These are phyloP conservation scores for Bombus cullumanus DNA, from an alignment of 1,140 invertebrate species.

Conservation along the genomic window DNA sequence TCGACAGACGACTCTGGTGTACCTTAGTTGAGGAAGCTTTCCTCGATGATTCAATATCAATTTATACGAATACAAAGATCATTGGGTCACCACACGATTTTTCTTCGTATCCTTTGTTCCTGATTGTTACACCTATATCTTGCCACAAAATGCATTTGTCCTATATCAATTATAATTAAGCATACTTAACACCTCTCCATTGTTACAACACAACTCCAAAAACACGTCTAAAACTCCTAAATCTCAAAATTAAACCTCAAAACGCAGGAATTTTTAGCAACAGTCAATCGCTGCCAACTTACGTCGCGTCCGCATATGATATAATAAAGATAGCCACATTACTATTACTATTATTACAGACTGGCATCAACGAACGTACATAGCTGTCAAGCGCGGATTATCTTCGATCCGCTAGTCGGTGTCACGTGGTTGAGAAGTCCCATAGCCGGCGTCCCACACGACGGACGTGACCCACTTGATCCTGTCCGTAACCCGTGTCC, in stretches of 20 bases:
- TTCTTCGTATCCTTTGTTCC: too few relatives aligned
- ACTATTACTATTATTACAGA: not conserved
- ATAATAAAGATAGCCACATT: not conserved
- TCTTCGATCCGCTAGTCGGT: slow-evolving; percentile 28
- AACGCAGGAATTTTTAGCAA: too few relatives aligned
- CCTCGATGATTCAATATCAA: too few relatives aligned
- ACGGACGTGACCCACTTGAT: slow-evolving; percentile 66
- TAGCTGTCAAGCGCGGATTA: slow-evolving; percentile 30
- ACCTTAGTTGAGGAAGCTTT: too few relatives aligned
- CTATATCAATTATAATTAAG: too few relatives aligned
- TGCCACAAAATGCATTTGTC: too few relatives aligned
- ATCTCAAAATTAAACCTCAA: not conserved
- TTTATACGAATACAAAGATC: too few relatives aligned
- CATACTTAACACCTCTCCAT: too few relatives aligned
- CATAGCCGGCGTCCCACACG: slow-evolving; percentile 17
- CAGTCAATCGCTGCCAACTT: not conserved
- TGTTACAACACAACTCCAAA: too few relatives aligned
- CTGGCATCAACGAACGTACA: not conserved
- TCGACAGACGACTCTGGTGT: too few relatives aligned
- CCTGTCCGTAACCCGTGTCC: slow-evolving; percentile 53
- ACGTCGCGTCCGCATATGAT: not conserved
- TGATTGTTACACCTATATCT: too few relatives aligned
- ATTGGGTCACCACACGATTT: too few relatives aligned
- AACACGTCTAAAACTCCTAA: not conserved
- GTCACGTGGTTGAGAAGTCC: slow-evolving; percentile 34